Evolutionary conservation across 2,113 vertebrate genomes (phyloP), one percentile per base, ranked within the genome.

Genomic region (Cyphomyrus discorhynchus): DNA sequence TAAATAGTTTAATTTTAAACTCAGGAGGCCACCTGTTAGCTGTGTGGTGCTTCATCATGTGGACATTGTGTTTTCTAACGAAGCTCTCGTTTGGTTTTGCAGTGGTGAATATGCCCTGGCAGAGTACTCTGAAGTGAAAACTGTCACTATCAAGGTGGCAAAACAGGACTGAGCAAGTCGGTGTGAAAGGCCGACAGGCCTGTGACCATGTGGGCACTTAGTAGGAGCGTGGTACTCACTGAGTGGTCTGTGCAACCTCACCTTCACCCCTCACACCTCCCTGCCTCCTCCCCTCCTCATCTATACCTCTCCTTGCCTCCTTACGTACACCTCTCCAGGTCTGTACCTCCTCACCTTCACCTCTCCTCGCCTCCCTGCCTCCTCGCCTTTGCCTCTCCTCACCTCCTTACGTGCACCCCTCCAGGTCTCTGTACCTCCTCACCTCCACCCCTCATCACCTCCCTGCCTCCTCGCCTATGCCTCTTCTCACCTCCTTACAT

Each of bases 51-150:
- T n/a, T 31, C 10, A 17, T 10, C 53, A 39, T 39, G 17, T 56
- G 52, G 50, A 87, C 31, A n/a, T 74, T 42, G 9, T 42, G 31
- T 82, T 2, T 1, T 62, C 66, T 35, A 53, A 88, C 1, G 19
- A 24, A 89, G 21, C 50, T 82, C 1, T 53, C 17, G 19, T 35
- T 24, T 49, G 7, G 74, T 47, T 93, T 84, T 92, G 91, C 95
- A 99, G 98, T 0, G 98, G 98, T 47, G 97, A 99, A 93, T 98
- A 99, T 1, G 97, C 97, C 2, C 92, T 99, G 91, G 95, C 96
- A 0, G 98, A 99, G 92, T 99, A 99, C 92, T 97, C 97, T 0
- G 98, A 99, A 92, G 98, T 99, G 92, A 97, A 99, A 94, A 97
- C 98, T 0, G 96, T 99, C 93, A 99, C 97, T 90, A 98, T 99